phyloP scores from a whole-genome alignment of 1,140 invertebrate species.

The Gonatopus flavifemur region DNA sequence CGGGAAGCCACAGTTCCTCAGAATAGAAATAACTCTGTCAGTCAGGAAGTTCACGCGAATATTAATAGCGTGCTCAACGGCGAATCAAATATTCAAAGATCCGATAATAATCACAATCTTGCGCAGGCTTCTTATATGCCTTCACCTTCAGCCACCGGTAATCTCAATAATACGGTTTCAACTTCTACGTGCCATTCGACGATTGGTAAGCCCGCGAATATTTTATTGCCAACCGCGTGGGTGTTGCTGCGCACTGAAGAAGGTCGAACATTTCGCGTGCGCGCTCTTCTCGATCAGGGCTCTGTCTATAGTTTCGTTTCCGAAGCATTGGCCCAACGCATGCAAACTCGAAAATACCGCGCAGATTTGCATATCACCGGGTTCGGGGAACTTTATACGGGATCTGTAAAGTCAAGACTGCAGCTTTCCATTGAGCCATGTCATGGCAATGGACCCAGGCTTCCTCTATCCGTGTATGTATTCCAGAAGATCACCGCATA shows the following conservation, averaged over 20 bases:
- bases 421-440: constrained; percentile 7
- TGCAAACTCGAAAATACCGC: constrained; percentile 3
- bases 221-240: background rate
- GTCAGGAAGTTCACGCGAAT: background rate
- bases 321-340: constrained; percentile 1
- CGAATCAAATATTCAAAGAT: background rate
- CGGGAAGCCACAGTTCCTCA: background rate
- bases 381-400: constrained; percentile 7
- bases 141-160: background rate
- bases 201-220: background rate
- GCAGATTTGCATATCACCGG: constrained; percentile 1
- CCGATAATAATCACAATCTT: background rate
- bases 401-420: constrained; percentile 1
- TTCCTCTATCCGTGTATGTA: constrained; percentile 5
- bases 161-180: background rate
- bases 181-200: background rate
- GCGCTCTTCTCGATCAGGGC: constrained; percentile 15
- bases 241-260: background rate
- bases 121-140: background rate
- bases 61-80: background rate
- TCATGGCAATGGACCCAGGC: background rate
- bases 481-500: constrained; percentile 13
- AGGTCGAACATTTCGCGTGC: background rate
- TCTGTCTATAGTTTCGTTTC: constrained; percentile 11
- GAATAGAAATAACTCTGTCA: background rate